Conservation (phyloP, 2,113 vertebrate genomes). For the Misgurnus mizolepis region DNA sequence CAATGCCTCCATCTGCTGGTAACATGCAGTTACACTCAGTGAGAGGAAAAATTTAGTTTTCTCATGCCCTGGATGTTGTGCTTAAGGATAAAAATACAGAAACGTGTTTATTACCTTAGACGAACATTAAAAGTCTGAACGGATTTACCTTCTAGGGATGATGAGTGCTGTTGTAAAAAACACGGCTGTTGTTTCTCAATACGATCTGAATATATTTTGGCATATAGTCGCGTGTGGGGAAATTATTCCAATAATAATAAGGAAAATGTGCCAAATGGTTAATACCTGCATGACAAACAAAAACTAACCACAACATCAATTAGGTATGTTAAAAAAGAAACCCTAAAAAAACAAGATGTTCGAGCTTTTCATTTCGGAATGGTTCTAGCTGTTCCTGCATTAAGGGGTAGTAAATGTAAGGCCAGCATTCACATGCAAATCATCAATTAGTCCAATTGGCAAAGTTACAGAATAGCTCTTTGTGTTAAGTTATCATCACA, state of each 20-base stretch:
- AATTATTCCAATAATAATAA: conserved; percentile 35
- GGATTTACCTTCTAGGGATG: not conserved
- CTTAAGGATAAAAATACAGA: not conserved
- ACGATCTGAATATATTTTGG: conserved; percentile 23
- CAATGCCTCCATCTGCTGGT: conserved; percentile 29
- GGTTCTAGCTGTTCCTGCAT: conserved; percentile 6
- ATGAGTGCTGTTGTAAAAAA: conserved; percentile 2
- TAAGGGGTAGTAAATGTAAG: conserved; percentile 28
- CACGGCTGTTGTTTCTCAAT: not conserved
- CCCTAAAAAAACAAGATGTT: conserved; percentile 28
- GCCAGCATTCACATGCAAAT: conserved; percentile 26
- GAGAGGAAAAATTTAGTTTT: not conserved
- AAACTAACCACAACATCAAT: conserved; percentile 2
- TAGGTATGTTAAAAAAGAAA: conserved; percentile 19
- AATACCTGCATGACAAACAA: conserved; percentile 13
- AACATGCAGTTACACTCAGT: not conserved
- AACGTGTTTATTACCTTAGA: conserved; percentile 1
- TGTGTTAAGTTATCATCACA: conserved; percentile 32
- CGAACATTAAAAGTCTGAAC: not conserved
- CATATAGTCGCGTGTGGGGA: not conserved
- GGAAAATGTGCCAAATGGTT: conserved; percentile 35
- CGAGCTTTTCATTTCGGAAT: conserved; percentile 17
- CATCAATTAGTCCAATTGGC: conserved; percentile 35
- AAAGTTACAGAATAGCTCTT: conserved; percentile 36
- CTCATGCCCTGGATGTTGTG: not conserved